A percentile compares a stretch with the other conserved stretches of the same genome.
Conservation (phyloP, 2,113 vertebrate species). For the Etia nguti region DNA sequence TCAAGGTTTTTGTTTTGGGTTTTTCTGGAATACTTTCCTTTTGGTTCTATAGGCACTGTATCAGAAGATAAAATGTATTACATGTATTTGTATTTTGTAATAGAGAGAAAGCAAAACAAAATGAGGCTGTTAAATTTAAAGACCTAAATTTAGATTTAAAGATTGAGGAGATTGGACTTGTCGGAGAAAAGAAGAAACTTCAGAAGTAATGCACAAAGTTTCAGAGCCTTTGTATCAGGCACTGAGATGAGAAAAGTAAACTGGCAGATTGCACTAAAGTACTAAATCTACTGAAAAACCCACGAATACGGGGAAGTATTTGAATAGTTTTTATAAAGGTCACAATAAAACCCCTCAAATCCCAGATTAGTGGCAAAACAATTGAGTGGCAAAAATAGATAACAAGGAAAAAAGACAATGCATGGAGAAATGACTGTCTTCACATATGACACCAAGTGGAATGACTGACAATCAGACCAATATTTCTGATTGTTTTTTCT, state of each 20-base stretch:
- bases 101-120: not conserved
- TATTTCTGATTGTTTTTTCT: not conserved
- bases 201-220: not conserved
- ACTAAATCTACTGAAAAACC: not conserved
- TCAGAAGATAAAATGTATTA: not conserved
- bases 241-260: not conserved
- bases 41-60: not conserved
- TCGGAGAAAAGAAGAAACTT: not conserved
- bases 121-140: not conserved
- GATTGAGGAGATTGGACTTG: not conserved
- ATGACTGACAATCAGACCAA: not conserved
- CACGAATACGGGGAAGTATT: not conserved
- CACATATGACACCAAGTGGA: not conserved
- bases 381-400: not conserved
- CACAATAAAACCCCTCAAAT: not conserved
- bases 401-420: not conserved
- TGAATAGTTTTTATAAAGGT: not conserved
- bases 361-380: not conserved
- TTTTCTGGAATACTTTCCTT: too few relatives aligned
- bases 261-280: not conserved
- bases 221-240: not conserved
- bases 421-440: not conserved
- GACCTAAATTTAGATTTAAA: not conserved
- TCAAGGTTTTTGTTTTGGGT: too few relatives aligned
- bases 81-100: not conserved